Evolutionary conservation across 1,140 invertebrate genomes (phyloP), one percentile per base, ranked within the genome.

Genomic region (Drosophila cardini): DNA sequence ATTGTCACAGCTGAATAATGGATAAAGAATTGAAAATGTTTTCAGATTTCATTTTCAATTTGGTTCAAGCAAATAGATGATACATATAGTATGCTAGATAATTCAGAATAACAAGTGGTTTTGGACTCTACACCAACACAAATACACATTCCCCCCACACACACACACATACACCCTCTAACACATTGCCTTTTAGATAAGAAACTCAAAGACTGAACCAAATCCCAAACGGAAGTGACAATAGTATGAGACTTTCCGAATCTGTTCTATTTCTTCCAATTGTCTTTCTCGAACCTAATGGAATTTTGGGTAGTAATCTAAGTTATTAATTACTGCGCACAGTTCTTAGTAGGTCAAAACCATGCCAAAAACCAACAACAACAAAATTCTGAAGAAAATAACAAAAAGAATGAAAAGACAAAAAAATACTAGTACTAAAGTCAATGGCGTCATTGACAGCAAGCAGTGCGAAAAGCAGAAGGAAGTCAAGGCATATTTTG

Each of bases 31-130:
- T 32, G n/a, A 30, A 30, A 56, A 63, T 64, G 46, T 46, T 79
- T 82, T 67, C 78, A 63, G 40, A 79, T 70, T 63, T 74, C 61
- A 75, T 75, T 78, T 60, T 78, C 64, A 71, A 83, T 83, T 78
- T 78, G 80, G 72, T 63, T 79, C 57, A 57, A 64, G 36, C 71
- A 78, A 83, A 72, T 63, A 78, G 45, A 58, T 62, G 45, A 58
- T 62, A 78, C 40, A 50, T 16, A 55, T 16, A 55, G 10, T 56
- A 42, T 56, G 5, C 18, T 32, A 67, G 76, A 79, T 84, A 79
- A 83, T 76, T 79, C 69, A 84, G 80, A 80, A 76, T 84, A 84
- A 79, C 80, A 83, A 69, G 43, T 72, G 61, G 45, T 60, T 63
- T 60, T 34, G 18, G 38, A 40, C 18, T 62, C 45, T 52, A 32